Evolutionary conservation across 2,797 vertebrate species (phyloP).

Genomic region (Esox masquinongy): DNA sequence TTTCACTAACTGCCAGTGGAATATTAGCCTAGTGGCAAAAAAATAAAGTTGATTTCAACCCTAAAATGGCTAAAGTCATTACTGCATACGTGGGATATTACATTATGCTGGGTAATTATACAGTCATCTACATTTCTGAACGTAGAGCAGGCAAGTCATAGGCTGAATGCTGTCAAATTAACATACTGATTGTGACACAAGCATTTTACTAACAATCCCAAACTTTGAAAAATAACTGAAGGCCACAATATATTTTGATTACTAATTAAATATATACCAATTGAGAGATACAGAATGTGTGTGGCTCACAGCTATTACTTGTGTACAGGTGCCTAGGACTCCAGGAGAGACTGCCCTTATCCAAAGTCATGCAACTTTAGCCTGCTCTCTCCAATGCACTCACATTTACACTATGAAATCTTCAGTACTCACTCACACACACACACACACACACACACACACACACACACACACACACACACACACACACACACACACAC

Average conservation of each 20-base stretch:
- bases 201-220: conserved; percentile 5
- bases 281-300: background rate
- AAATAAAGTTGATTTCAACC: background rate
- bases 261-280: conserved; percentile 12
- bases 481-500: background rate
- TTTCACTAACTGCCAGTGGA: background rate
- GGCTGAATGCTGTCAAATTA: conserved; percentile 19
- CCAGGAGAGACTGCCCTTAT: conserved; percentile 6
- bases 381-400: conserved; percentile 19
- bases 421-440: background rate
- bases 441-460: conserved; percentile 13
- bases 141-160: conserved; percentile 11
- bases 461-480: conserved; percentile 7
- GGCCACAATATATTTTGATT: conserved; percentile 20
- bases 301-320: conserved; percentile 11
- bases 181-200: background rate
- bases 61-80: conserved; percentile 3
- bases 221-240: conserved; percentile 18
- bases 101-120: conserved; percentile 12
- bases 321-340: conserved; percentile 23
- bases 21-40: background rate
- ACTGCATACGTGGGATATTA: background rate
- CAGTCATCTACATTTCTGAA: background rate
- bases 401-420: conserved; percentile 6
- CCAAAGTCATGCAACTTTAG: conserved; percentile 8